Evolutionary conservation across 2,113 vertebrate genomes (phyloP).

Genomic region (Antechinus stuartii): DNA sequence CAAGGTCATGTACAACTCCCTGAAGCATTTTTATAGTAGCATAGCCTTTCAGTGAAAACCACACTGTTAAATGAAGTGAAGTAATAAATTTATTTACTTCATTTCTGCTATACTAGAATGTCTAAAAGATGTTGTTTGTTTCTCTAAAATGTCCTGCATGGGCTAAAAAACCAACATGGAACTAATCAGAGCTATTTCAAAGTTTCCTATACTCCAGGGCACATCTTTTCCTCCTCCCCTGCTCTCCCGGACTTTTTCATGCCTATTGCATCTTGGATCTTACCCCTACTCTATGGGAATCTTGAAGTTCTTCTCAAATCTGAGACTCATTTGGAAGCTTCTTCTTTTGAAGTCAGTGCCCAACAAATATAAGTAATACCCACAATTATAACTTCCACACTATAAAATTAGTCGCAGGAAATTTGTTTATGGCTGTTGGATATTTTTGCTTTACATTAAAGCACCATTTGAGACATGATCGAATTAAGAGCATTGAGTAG

Average conservation of each 20-base stretch:
- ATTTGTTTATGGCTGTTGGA: slow-evolving; percentile 47
- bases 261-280: not conserved
- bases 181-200: slow-evolving; percentile 35
- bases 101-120: slow-evolving; percentile 36
- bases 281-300: slow-evolving; percentile 18
- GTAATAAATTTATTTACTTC: slow-evolving; percentile 30
- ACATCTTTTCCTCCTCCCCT: not conserved
- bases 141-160: slow-evolving; percentile 43
- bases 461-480: slow-evolving; percentile 47
- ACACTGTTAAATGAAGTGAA: slow-evolving; percentile 31
- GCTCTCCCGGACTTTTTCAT: not conserved
- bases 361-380: slow-evolving; percentile 52
- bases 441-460: slow-evolving; percentile 41
- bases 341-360: slow-evolving; percentile 60
- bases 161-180: slow-evolving; percentile 55
- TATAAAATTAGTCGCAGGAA: slow-evolving; percentile 62
- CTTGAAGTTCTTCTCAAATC: slow-evolving; percentile 29
- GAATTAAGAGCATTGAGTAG: slow-evolving; percentile 35
- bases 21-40: not conserved
- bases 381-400: slow-evolving; percentile 46
- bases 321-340: slow-evolving; percentile 34
- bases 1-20: not conserved
- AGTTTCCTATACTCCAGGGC: not conserved
- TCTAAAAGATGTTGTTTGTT: slow-evolving; percentile 53
- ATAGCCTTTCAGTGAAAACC: slow-evolving; percentile 16